phyloP scores from a whole-genome alignment of 2,888 invertebrate genomes.

The Drosophila ustulata region DNA sequence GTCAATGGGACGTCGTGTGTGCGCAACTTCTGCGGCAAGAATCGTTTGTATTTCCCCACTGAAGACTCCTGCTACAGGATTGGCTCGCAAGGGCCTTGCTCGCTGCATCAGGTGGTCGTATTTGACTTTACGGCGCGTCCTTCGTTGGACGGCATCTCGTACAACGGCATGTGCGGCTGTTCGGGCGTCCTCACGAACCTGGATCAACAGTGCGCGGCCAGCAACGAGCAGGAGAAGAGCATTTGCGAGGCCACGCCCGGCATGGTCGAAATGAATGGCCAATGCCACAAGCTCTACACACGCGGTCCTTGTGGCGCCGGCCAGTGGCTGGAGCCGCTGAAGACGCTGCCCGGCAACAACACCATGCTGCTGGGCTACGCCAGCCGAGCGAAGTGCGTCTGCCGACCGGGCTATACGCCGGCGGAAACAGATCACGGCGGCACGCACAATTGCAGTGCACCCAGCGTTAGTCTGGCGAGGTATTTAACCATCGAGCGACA shows the following conservation, averaged over 20 bases:
- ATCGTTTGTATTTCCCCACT: conserved; percentile 91
- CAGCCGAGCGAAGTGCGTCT: conserved; percentile 88
- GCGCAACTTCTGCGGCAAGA: conserved; percentile 90
- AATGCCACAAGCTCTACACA: conserved; percentile 91
- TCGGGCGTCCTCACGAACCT: conserved; percentile 85
- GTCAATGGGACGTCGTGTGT: conserved; percentile 89
- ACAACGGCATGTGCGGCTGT: conserved; percentile 93
- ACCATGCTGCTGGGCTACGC: conserved; percentile 48
- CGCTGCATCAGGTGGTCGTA: conserved; percentile 90
- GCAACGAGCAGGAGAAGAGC: conserved; percentile 73
- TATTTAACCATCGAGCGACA: conserved; percentile 86
- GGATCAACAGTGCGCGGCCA: conserved; percentile 82
- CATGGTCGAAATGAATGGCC: conserved; percentile 88
- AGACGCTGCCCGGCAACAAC: conserved; percentile 77
- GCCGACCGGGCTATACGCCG: conserved; percentile 88
- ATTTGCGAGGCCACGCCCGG: conserved; percentile 88
- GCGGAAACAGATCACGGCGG: conserved; percentile 52
- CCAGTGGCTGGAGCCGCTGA: conserved; percentile 89
- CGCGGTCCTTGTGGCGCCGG: conserved; percentile 91
- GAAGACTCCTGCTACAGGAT: conserved; percentile 91
- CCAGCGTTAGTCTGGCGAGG: conserved; percentile 88
- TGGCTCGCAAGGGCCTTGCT: conserved; percentile 91
- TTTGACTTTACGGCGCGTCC: conserved; percentile 93
- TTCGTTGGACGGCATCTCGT: conserved; percentile 92
- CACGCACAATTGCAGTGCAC: conserved; percentile 87